phyloP scores from a whole-genome alignment of 2,888 invertebrate genomes.

The Amorpha juglandis region DNA sequence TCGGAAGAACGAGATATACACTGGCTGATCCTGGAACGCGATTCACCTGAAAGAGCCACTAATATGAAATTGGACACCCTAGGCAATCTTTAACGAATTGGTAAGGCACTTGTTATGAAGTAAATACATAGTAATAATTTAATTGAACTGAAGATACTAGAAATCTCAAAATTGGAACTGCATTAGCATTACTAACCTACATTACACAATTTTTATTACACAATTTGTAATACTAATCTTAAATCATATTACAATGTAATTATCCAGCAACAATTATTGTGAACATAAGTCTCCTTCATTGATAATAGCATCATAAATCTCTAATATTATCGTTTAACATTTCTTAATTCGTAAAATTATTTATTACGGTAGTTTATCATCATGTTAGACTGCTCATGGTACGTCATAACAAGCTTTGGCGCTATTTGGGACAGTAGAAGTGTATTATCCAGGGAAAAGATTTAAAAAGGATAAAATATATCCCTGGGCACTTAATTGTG shows the following conservation, averaged over 20 bases:
- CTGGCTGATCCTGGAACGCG: no score
- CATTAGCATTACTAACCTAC: neutral
- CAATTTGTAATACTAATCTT: neutral
- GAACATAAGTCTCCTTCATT: neutral
- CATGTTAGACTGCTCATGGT: neutral
- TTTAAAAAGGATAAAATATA: neutral
- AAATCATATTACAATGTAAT: slow-evolving; percentile 26
- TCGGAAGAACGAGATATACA: no score
- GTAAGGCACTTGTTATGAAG: no score
- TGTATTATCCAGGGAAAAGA: neutral
- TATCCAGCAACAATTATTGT: slow-evolving; percentile 18
- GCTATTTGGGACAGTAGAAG: neutral
- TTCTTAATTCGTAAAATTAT: slow-evolving; percentile 11
- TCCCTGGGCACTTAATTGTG: no score
- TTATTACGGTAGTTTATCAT: slow-evolving; percentile 18
- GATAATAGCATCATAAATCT: slow-evolving; percentile 11
- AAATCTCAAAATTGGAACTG: no score
- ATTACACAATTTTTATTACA: slow-evolving; percentile 5
- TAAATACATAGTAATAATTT: no score
- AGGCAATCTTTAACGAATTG: no score
- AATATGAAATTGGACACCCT: no score
- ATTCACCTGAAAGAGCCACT: no score
- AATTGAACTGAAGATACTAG: no score
- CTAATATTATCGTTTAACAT: slow-evolving; percentile 20
- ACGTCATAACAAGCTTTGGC: slow-evolving; percentile 1